phyloP scores from a whole-genome alignment of 1,140 invertebrate species.

The Drosophila erecta region DNA sequence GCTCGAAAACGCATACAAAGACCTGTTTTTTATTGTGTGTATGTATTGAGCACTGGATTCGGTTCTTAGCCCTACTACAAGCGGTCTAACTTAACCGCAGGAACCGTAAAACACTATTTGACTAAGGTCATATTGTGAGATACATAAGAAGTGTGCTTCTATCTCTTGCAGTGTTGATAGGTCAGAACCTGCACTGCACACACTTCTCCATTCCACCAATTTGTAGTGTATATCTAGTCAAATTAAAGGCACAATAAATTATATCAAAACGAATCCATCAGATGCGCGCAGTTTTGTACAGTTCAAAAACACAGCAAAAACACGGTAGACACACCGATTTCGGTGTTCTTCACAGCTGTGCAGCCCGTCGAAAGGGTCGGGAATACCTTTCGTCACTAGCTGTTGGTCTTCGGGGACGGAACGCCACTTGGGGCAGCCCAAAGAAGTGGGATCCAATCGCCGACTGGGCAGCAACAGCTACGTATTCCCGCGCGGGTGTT shows the following conservation, averaged over 20 bases:
- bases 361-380: constrained; percentile 22
- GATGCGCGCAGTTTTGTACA: no score
- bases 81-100: no score
- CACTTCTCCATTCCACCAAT: no score
- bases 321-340: no score
- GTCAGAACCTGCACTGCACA: no score
- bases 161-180: no score
- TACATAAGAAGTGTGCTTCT: no score
- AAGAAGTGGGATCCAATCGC: constrained; percentile 52
- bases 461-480: constrained; percentile 10
- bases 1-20: background rate
- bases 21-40: background rate
- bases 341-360: constrained; percentile 7
- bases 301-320: constrained; percentile 46
- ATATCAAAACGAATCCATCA: no score
- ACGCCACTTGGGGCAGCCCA: constrained; percentile 57
- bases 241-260: no score
- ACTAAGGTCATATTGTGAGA: no score
- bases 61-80: background rate
- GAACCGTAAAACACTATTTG: no score
- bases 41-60: constrained; percentile 1
- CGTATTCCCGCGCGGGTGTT: constrained; percentile 2
- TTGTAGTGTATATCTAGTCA: no score
- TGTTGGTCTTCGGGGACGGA: constrained; percentile 15
- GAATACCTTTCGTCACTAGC: constrained; percentile 37